Evolutionary conservation across 1,140 invertebrate species (phyloP).

Genomic region (Drosophila chauvacae): DNA sequence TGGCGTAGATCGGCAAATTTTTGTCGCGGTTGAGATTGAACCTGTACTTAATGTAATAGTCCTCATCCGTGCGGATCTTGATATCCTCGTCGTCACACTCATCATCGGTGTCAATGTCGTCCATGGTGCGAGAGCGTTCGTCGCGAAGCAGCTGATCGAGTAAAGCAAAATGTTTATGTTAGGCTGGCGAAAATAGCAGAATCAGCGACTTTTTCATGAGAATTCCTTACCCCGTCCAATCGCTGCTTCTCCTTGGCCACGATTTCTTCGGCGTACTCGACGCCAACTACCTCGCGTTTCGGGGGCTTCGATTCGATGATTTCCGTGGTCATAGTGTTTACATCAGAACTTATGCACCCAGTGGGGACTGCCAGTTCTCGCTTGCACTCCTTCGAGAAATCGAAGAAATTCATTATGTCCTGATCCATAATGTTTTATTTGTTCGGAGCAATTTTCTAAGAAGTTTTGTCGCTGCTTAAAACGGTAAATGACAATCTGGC

Average conservation of each 20-base stretch:
- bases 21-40: conserved; percentile 71
- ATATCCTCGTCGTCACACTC: conserved; percentile 12
- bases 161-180: conserved; percentile 2
- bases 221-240: conserved; percentile 51
- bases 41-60: conserved; percentile 59
- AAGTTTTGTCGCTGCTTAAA: conserved; percentile 9
- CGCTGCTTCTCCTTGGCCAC: conserved; percentile 49
- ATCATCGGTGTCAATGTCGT: conserved; percentile 69
- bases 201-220: neutral
- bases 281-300: conserved; percentile 65
- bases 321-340: neutral
- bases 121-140: conserved; percentile 2
- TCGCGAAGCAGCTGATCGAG: neutral
- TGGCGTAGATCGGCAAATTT: conserved; percentile 68
- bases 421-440: conserved; percentile 54
- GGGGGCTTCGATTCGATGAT: conserved; percentile 31
- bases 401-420: conserved; percentile 73
- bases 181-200: neutral
- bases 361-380: conserved; percentile 12
- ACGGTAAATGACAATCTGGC: conserved; percentile 37
- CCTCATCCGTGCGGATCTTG: conserved; percentile 53
- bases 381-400: conserved; percentile 74
- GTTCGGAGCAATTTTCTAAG: neutral
- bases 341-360: conserved; percentile 46
- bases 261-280: conserved; percentile 58